phyloP scores from a whole-genome alignment of 2,797 vertebrate species.

The Ctenopoma kingsleyae region DNA sequence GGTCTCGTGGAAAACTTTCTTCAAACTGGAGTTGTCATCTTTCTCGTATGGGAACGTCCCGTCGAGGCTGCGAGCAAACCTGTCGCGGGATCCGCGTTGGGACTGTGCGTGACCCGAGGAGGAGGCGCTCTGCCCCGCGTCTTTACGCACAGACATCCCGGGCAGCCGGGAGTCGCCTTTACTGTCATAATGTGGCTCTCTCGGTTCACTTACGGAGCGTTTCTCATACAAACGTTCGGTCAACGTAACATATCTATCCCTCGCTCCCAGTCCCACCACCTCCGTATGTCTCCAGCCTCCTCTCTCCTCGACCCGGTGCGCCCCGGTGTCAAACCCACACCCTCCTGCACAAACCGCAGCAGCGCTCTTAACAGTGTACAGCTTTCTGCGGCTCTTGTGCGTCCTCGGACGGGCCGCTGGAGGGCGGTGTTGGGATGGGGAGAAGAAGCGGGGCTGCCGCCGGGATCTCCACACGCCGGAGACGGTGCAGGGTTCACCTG shows the following conservation, averaged over 20 bases:
- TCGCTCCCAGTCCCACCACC: conserved; percentile 15
- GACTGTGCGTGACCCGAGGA: neutral
- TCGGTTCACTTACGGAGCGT: neutral
- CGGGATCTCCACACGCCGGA: conserved; percentile 76
- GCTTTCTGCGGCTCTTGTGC: conserved; percentile 59
- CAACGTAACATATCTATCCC: conserved; percentile 1
- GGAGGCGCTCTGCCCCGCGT: conserved; percentile 26
- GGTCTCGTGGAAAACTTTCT: conserved; percentile 35
- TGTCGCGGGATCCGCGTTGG: conserved; percentile 25
- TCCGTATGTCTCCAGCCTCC: conserved; percentile 17
- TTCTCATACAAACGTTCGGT: conserved; percentile 1
- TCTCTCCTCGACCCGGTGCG: conserved; percentile 20
- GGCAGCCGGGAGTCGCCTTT: conserved; percentile 1
- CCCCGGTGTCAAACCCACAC: conserved; percentile 62
- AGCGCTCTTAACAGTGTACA: conserved; percentile 39
- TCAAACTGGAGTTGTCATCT: conserved; percentile 63
- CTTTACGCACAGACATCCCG: conserved; percentile 3
- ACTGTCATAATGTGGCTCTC: neutral
- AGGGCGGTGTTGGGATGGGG: conserved; percentile 81
- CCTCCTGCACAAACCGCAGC: conserved; percentile 62
- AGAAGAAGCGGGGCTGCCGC: conserved; percentile 69
- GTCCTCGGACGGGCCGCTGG: conserved; percentile 81
- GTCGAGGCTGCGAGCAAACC: conserved; percentile 63
- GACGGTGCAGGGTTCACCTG: conserved; percentile 86
- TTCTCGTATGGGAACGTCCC: conserved; percentile 34